These are phyloP conservation scores for Anhinga anhinga DNA, from an alignment of 2,113 vertebrate species.

Conservation along the genomic window DNA sequence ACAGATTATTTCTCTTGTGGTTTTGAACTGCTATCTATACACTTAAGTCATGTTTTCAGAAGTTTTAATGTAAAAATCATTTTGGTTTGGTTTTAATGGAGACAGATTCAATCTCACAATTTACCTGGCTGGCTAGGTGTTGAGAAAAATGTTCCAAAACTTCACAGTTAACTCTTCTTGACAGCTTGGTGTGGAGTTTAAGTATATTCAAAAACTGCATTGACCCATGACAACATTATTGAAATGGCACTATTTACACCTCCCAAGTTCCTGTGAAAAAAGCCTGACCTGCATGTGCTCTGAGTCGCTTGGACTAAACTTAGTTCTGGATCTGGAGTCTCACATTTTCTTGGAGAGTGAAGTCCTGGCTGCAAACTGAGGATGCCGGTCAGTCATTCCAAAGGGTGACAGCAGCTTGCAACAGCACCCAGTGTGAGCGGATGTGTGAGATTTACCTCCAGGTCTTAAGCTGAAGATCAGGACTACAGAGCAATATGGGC, in stretches of 20 bases:
- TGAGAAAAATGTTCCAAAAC: background rate
- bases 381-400: background rate
- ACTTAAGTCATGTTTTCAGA: background rate
- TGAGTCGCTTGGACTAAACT: rapidly evolving
- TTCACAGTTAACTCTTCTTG: background rate
- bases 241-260: background rate
- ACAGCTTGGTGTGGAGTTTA: background rate
- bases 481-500: background rate
- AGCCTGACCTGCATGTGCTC: background rate
- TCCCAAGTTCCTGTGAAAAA: background rate
- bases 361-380: background rate
- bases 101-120: background rate
- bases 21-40: background rate
- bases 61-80: background rate
- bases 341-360: background rate
- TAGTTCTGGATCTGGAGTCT: background rate
- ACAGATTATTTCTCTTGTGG: background rate
- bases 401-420: background rate
- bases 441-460: background rate
- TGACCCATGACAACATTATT: background rate
- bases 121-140: background rate
- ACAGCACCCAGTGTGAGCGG: background rate
- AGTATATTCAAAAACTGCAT: background rate
- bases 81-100: background rate
- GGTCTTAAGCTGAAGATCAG: background rate